Evolutionary conservation across 2,797 vertebrate species (phyloP), one percentile per base, ranked within the genome.

Genomic region (Chrysocyon brachyurus): DNA sequence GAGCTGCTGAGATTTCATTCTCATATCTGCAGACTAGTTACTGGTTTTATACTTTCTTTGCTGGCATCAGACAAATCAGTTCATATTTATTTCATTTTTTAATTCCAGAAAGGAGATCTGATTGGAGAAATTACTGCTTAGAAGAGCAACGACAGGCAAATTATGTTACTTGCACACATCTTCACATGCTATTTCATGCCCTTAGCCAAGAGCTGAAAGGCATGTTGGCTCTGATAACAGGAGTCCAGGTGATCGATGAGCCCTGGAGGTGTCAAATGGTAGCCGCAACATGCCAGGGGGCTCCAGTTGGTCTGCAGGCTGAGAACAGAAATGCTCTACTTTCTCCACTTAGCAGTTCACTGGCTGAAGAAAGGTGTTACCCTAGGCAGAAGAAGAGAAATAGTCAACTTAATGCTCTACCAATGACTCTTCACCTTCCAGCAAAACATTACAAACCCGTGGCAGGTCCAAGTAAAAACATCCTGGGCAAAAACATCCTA

Each of bases 21-120:
- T 84, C 61, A 3, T 12, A 68, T 79, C 59, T 90, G 70, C 79
- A 93, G 84, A 92, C 17, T 3, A 72, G 40, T 88, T 84, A 87
- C 31, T 0, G 26, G 54, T 31, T 88, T 95, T 96, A 70, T 87
- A 90, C 75, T 36, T 93, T 73, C 79, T 97, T 96, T 92, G 31
- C 52, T 28, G 40, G 63, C 93, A 82, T 96, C 97, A 90, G 4
- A 83, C 22, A 49, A 90, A 95, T n/a, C 87, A n/a, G 54, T 14
- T 78, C 33, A 64, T 97, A 94, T 92, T 40, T 79, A 49, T 95
- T 92, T 97, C 52, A 84, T 84, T 93, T 83, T 79, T 94, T 85
- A 97, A 91, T 78, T 83, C 56, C 90, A 46, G 81, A 59, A 97
- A 98, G 97, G 1, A 93, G 87, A 84, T 79, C 87, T 85, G 97